Evolutionary conservation across 2,888 invertebrate genomes (phyloP).

Genomic region (Opisthograptis luteolata): DNA sequence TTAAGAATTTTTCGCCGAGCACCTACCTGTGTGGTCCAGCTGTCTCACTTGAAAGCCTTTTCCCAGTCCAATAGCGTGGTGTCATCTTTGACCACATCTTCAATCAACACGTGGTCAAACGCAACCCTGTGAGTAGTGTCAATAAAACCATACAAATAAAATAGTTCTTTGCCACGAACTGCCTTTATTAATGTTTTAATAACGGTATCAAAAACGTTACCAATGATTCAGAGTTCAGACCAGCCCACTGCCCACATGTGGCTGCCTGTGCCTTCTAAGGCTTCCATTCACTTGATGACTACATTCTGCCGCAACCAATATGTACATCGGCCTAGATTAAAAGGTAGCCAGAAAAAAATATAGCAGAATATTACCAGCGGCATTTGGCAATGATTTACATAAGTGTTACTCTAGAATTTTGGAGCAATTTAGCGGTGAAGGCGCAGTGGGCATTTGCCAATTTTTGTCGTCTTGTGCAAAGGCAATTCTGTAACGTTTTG

Average conservation of each 20-base stretch:
- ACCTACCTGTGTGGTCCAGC: neutral
- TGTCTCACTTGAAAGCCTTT: too few species aligned
- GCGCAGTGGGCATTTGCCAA: too few species aligned
- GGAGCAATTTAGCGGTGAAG: neutral
- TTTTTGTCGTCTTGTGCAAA: too few species aligned
- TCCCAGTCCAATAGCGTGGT: too few species aligned
- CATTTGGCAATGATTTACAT: constrained; percentile 21
- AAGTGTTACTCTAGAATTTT: neutral
- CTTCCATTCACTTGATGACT: constrained; percentile 15
- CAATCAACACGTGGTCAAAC: too few species aligned
- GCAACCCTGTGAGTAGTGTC: too few species aligned
- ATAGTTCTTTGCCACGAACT: constrained; percentile 3
- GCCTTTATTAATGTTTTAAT: constrained; percentile 2
- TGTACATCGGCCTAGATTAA: constrained; percentile 32
- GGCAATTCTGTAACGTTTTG: too few species aligned
- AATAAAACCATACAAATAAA: too few species aligned
- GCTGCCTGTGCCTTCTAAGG: constrained; percentile 14
- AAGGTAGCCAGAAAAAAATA: constrained; percentile 11
- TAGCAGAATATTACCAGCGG: constrained; percentile 6
- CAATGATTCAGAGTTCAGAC: constrained; percentile 15
- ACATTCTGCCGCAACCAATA: constrained; percentile 25
- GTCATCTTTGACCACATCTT: too few species aligned
- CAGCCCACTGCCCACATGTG: constrained; percentile 11
- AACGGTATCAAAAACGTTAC: constrained; percentile 5
- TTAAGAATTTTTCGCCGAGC: too few species aligned